phyloP scores from a whole-genome alignment of 2,797 vertebrate genomes.

The Poecilia wingei region DNA sequence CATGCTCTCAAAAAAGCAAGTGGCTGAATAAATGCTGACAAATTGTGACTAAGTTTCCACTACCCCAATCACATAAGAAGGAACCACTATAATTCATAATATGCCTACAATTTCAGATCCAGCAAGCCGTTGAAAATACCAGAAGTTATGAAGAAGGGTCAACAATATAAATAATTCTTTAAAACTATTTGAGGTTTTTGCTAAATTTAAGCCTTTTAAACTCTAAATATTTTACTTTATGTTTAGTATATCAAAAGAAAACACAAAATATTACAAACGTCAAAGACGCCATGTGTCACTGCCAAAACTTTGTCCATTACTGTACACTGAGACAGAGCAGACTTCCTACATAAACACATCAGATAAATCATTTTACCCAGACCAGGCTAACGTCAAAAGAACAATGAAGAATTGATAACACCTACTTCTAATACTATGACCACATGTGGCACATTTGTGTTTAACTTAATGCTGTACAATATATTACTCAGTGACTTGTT shows the following conservation, averaged over 20 bases:
- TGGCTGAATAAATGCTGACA: background rate
- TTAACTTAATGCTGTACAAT: slow-evolving; percentile 3
- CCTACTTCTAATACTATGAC: background rate
- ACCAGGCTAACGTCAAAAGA: background rate
- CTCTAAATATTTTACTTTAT: background rate
- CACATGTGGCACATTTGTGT: background rate
- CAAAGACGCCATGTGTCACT: background rate
- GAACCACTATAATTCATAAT: background rate
- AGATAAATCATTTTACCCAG: background rate
- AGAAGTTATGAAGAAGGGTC: background rate
- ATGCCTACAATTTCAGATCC: background rate
- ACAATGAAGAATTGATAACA: background rate
- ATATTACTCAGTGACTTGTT: background rate
- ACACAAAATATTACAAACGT: background rate
- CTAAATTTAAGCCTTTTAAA: background rate
- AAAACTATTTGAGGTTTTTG: background rate
- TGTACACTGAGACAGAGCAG: background rate
- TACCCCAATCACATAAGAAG: background rate
- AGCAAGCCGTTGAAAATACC: background rate
- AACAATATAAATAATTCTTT: background rate
- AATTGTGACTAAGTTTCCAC: background rate
- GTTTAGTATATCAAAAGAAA: background rate
- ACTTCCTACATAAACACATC: background rate
- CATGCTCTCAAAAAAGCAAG: background rate
- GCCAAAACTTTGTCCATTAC: background rate